Evolutionary conservation across 2,797 vertebrate genomes (phyloP), one percentile per base, ranked within the genome.

Genomic region (Cuculus canorus): DNA sequence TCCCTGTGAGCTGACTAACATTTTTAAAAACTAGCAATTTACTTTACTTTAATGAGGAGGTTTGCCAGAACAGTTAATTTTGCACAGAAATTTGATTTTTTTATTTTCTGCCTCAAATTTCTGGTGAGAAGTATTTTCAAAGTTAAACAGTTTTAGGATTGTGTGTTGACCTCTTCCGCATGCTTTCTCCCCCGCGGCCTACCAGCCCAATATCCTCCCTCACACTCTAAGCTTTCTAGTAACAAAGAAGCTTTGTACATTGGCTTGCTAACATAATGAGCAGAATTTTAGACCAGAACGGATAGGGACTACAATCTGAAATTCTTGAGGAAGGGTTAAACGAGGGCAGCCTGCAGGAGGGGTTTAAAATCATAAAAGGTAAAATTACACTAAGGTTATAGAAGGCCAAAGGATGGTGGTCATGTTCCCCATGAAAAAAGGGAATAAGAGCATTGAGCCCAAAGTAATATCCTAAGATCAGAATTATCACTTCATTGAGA

Each of bases 1-100:
- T 93, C 81, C 75, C 86, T 92, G 75, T 77, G 69, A 97, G 85
- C 53, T 91, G 39, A 81, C 41, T 61, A 82, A 76, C 16, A 71
- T 63, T 88, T 87, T 91, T 35, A 39, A 76, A 95, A 95, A 43
- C 11, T 65, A 78, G 14, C n/a, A 50, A 76, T 70, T 91, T 94
- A 68, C 59, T 89, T 88, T 43, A 30, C 14, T 79, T 85, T 23
- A 78, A 13, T 47, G 28, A 75, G 63, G 16, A 72, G 1, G 4
- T 77, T 90, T 88, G 18, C 27, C 48, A 80, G 37, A 78, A 90
- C 35, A 69, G 35, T 16, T 82, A 56, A 84, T 56, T 77, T 72
- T 76, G 41, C 27, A 69, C 39, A 72, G 54, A 76, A 92, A 66
- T 5, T 37, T 50, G 7, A 33, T 4, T 54, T 86, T 82, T 64